phyloP scores from a whole-genome alignment of 2,888 invertebrate genomes.

The Eucera pruinosa region DNA sequence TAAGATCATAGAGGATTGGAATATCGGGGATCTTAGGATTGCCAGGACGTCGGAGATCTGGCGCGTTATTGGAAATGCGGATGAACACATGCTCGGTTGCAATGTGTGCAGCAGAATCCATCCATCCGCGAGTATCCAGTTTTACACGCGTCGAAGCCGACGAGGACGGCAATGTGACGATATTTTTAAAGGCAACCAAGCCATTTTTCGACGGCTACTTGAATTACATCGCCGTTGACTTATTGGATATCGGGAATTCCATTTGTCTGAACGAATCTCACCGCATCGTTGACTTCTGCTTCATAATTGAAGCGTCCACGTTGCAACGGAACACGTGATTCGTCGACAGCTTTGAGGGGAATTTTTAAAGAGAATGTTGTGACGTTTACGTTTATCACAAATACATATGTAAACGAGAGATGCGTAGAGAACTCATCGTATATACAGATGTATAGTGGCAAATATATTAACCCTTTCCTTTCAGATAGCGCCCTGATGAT shows the following conservation, averaged over 20 bases:
- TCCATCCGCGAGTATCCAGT: slow-evolving; percentile 16
- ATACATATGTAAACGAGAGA: too few species aligned
- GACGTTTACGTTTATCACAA: too few species aligned
- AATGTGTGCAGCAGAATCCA: slow-evolving; percentile 13
- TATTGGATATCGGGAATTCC: slow-evolving; percentile 1
- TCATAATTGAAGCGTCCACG: neutral
- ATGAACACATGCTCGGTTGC: slow-evolving; percentile 15
- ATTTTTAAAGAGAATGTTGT: too few species aligned
- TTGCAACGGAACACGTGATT: neutral
- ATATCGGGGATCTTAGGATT: slow-evolving; percentile 35
- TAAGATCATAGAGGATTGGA: slow-evolving; percentile 18
- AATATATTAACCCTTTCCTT: too few species aligned
- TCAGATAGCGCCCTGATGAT: too few species aligned
- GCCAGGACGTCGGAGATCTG: slow-evolving; percentile 13
- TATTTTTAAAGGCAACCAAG: slow-evolving; percentile 11
- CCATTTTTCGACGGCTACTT: slow-evolving; percentile 3
- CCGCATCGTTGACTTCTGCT: neutral
- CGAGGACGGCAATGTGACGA: neutral
- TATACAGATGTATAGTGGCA: too few species aligned
- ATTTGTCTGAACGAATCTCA: neutral
- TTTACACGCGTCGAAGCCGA: slow-evolving; percentile 12
- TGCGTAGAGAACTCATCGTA: too few species aligned
- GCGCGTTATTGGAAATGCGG: slow-evolving; percentile 31
- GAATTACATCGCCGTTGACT: neutral
- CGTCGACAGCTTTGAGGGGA: too few species aligned